These are phyloP conservation scores for Capitella teleta DNA, from an alignment of 1,140 invertebrate species.

Conservation along the genomic window DNA sequence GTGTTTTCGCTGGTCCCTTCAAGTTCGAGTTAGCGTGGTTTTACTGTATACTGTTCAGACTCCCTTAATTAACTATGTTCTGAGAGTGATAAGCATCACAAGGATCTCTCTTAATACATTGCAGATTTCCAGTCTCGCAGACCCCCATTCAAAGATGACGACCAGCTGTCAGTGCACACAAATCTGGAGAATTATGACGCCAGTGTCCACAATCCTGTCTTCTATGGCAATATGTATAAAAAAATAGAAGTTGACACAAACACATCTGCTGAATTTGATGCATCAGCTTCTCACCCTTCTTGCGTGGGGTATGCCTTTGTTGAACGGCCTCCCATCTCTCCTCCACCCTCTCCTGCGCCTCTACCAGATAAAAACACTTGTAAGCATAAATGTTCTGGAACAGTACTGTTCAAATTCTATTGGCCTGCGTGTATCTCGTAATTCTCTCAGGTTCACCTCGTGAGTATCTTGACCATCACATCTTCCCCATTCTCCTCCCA, in stretches of 20 bases:
- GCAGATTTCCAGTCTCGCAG: no score
- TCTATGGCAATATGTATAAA: conserved; percentile 35
- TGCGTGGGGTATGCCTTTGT: conserved; percentile 33
- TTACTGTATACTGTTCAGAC: no score
- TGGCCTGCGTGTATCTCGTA: neutral
- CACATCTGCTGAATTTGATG: conserved; percentile 25
- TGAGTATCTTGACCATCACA: conserved; percentile 37
- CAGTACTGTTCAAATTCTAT: neutral
- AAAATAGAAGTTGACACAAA: conserved; percentile 21
- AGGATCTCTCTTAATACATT: no score
- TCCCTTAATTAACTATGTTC: no score
- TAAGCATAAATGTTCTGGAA: conserved; percentile 15
- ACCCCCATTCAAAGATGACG: no score
- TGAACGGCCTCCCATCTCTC: conserved; percentile 22
- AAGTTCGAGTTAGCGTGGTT: no score
- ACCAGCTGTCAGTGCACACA: no score
- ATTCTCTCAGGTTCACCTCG: conserved; percentile 26
- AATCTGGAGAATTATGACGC: conserved; percentile 37
- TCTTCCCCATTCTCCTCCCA: conserved; percentile 37
- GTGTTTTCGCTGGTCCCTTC: no score
- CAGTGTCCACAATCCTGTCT: conserved; percentile 32
- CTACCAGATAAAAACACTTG: conserved; percentile 28
- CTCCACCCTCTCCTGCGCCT: conserved; percentile 20
- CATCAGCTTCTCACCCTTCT: conserved; percentile 30
- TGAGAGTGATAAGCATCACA: no score